Conservation (phyloP, 2,797 vertebrate genomes). For the Periophthalmus magnuspinnatus region DNA sequence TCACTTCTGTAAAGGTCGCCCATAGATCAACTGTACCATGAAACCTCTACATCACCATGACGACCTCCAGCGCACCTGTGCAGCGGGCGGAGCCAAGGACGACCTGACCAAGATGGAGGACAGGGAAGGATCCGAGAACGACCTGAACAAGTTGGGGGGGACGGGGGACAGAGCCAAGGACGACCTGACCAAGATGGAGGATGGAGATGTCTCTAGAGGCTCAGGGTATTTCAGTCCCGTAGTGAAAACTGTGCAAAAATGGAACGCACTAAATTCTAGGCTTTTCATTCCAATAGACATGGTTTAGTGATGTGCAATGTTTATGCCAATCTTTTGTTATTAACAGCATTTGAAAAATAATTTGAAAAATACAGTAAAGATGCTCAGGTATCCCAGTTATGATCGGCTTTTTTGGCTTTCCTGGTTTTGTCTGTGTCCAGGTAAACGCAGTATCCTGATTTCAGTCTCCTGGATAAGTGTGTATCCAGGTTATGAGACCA, state of each 20-base stretch:
- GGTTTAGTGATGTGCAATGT: too few relatives aligned
- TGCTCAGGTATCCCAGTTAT: too few relatives aligned
- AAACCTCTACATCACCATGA: background rate
- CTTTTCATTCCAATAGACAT: too few relatives aligned
- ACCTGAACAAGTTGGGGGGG: background rate
- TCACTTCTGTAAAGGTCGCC: background rate
- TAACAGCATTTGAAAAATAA: too few relatives aligned
- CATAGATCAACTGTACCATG: background rate
- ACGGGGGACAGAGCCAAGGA: background rate
- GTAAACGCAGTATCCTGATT: too few relatives aligned
- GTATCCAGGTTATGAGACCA: too few relatives aligned
- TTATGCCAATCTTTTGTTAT: too few relatives aligned
- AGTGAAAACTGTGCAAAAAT: background rate
- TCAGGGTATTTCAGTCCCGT: background rate
- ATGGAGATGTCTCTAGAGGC: background rate
- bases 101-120: background rate
- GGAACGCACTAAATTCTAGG: too few relatives aligned
- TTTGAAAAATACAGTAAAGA: too few relatives aligned
- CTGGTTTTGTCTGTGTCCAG: too few relatives aligned
- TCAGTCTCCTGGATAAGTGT: too few relatives aligned
- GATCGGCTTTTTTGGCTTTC: too few relatives aligned
- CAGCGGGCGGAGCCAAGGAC: background rate
- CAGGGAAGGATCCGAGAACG: background rate
- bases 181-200: background rate
- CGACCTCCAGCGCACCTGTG: background rate